Evolutionary conservation across 2,888 invertebrate genomes (phyloP), one percentile per base, ranked within the genome.

Genomic region (Sicus ferrugineus): DNA sequence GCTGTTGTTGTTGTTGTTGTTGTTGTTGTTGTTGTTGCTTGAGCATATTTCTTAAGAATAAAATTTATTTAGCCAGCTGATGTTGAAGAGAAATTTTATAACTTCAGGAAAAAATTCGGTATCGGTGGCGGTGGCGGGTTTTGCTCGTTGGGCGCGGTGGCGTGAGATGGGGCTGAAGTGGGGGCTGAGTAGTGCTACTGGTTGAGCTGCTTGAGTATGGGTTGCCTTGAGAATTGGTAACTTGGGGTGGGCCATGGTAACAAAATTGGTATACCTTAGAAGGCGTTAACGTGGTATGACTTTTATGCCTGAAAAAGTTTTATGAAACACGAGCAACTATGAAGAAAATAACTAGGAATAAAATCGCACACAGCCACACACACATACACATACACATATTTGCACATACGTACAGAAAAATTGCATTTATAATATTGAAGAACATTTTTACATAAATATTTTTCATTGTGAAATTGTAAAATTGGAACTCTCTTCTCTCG

Each of bases 61-160:
- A 81, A 82, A 81, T 82, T 82, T 83, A 82, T 82, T 82, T 83
- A 80, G 78, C 81, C 81, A 81, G 82, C 79, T 81, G 83, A 81
- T 82, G 81, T 79, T 81, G 80, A 81, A 80, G 79, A 81, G 78
- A 67, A 81, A 81, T 82, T 83, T 81, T 81, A 82, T 80, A 82
- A 82, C 83, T 82, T 82, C 72, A 70, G 73, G 30, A 11, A 64
- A 63, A 54, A 67, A 34, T n/a, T 76, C 75, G 77, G 73, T 75
- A 77, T 72, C 75, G 76, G 75, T 75, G 74, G 75, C 71, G 73
- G 75, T 72, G 74, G 31, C 23, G 30, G n/a, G n/a, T n/a, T n/a
- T n/a, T n/a, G n/a, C n/a, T 19, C 28, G 42, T 67, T 61, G 28
- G 67, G 56, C 70, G 67, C n/a, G 11, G 5, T 5, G 9, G 42